Evolutionary conservation across 92 coral and sea anemone species (phyloP).

Genomic region (Phenganax subtilis): DNA sequence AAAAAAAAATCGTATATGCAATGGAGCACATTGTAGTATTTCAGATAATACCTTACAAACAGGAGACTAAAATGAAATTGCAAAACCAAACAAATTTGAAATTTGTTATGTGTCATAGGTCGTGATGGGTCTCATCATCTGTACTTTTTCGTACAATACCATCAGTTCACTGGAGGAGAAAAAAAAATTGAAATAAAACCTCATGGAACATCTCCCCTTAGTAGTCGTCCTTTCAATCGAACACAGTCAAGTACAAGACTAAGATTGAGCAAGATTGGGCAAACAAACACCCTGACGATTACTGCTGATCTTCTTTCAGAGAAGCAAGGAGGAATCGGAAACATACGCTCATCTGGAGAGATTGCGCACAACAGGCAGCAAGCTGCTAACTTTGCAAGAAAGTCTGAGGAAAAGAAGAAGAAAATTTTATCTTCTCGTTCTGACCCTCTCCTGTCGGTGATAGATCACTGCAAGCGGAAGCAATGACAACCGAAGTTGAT

Average conservation of each 20-base stretch:
- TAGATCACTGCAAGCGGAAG: slow-evolving; percentile 3
- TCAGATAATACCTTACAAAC: too few relatives aligned
- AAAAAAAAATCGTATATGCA: too few relatives aligned
- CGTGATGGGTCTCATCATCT: neutral
- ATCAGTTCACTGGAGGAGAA: neutral
- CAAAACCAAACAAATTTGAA: too few relatives aligned
- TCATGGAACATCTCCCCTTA: neutral
- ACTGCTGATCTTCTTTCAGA: neutral
- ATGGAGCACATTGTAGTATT: too few relatives aligned
- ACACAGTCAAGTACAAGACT: neutral
- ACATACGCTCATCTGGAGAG: neutral
- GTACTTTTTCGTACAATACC: neutral
- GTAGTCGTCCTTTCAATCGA: slow-evolving; percentile 2
- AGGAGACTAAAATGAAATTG: too few relatives aligned
- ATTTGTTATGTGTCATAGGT: neutral
- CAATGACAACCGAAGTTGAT: neutral
- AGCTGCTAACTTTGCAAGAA: slow-evolving; percentile 7
- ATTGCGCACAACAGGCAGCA: slow-evolving; percentile 13
- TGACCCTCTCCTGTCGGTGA: slow-evolving; percentile 19
- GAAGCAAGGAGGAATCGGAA: slow-evolving; percentile 6
- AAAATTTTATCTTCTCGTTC: neutral
- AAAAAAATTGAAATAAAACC: neutral
- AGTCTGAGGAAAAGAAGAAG: neutral
- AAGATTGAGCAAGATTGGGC: neutral
- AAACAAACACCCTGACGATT: neutral